Evolutionary conservation across 2,888 invertebrate species (phyloP), one percentile per base, ranked within the genome.

Genomic region (Limenitis camilla): DNA sequence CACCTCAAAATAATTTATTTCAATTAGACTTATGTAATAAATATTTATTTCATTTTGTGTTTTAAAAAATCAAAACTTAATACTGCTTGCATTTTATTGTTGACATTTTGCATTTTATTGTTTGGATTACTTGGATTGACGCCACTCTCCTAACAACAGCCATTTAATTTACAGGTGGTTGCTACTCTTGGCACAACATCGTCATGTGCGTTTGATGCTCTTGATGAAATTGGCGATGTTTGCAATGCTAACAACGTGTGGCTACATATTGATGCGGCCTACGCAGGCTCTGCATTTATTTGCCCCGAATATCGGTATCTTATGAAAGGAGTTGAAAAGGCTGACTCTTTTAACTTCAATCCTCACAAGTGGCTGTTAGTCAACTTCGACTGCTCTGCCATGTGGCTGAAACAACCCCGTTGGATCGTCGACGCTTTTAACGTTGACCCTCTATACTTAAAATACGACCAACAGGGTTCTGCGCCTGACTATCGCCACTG

Each of bases 311-410:
- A 94, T 79, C 93, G 97, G 39, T 92, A 96, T 70, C 85, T 96
- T 28, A 94, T 98, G 93, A 92, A 93, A 63, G 96, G 96, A 28
- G 78, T 96, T 5, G 94, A 99, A 79, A 90, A 91, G 55, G 98
- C 97, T 0, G 95, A 97, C 70, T 99, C 98, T 0, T 98, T 99
- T 78, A 98, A 99, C 80, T 98, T 99, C 73, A 99, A 99, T 76
- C 99, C 99, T 0, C 99, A 99, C 81, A 99, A 99, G 82, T 99
- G 99, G 99, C 88, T 99, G 91, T 81, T 99, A 62, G 96, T 99
- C n/a, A 99, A 97, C 79, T 99, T 99, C 68, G 99, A 99, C 80
- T 99, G 99, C 74, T 99, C 99, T 8, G 93, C 98, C 0, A 94
- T 99, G 95, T 99, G 99, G 99, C 87, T 96, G 4, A 96, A 95